A percentile compares a stretch with the other conserved stretches of the same genome.
Conservation (phyloP, 2,797 vertebrate genomes). For the Crenuchus spilurus region DNA sequence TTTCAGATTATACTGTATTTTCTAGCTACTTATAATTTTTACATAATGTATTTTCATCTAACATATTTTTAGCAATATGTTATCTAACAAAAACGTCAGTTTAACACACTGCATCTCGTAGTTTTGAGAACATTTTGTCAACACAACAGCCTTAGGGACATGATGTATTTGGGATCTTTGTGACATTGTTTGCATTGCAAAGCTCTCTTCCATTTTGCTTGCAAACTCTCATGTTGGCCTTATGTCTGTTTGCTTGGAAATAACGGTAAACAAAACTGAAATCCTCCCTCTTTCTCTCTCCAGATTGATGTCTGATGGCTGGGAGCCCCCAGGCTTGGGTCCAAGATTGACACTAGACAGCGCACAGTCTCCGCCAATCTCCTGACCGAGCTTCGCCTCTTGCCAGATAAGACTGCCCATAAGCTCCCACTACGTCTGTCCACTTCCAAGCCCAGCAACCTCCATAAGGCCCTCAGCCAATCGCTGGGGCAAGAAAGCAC, state of each 20-base stretch:
- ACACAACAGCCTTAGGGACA: neutral
- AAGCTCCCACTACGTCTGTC: constrained; percentile 59
- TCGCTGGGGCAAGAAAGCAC: constrained; percentile 61
- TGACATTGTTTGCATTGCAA: neutral
- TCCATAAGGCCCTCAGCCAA: constrained; percentile 50
- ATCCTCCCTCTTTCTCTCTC: constrained; percentile 1
- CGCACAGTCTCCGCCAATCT: constrained; percentile 59
- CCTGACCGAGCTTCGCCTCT: constrained; percentile 61
- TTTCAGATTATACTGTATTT: too few species aligned
- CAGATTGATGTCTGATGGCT: constrained; percentile 73
- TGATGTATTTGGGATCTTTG: neutral
- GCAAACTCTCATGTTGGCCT: neutral
- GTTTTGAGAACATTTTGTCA: too few species aligned
- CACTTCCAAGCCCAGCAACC: constrained; percentile 59
- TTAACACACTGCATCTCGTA: too few species aligned
- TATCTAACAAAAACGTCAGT: too few species aligned
- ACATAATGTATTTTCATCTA: too few species aligned
- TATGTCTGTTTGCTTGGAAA: neutral
- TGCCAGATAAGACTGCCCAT: constrained; percentile 56
- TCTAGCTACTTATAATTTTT: too few species aligned
- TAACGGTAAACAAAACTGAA: neutral
- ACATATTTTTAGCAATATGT: too few species aligned
- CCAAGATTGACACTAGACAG: constrained; percentile 67
- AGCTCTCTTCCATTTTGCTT: neutral
- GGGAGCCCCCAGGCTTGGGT: constrained; percentile 68